These are phyloP conservation scores for Nomada hirtipes DNA, from an alignment of 2,888 invertebrate genomes.

Conservation along the genomic window DNA sequence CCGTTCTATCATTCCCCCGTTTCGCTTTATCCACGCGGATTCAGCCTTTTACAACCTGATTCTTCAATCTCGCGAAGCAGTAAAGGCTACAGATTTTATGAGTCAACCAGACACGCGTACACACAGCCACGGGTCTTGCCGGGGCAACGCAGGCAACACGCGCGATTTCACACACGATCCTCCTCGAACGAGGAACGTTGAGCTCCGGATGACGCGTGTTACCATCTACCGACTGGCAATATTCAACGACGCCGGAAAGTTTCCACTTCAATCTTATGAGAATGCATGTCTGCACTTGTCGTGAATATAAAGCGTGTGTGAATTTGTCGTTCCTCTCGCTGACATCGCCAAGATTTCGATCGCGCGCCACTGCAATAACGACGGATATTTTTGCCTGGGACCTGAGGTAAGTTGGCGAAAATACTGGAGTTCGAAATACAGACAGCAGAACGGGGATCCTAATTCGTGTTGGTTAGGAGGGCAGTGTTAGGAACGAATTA, in stretches of 20 bases:
- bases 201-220: slow-evolving; percentile 20
- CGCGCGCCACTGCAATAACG: background rate
- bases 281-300: slow-evolving; percentile 47
- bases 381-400: background rate
- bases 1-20: slow-evolving; percentile 42
- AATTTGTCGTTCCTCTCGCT: slow-evolving; percentile 48
- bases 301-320: slow-evolving; percentile 77
- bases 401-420: background rate
- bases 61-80: slow-evolving; percentile 77
- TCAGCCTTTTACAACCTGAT: slow-evolving; percentile 75
- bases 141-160: slow-evolving; percentile 4
- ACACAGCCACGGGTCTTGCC: slow-evolving; percentile 9
- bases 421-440: no score
- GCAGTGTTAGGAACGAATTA: no score
- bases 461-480: no score
- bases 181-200: slow-evolving; percentile 13
- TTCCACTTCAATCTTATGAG: slow-evolving; percentile 55
- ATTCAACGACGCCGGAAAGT: slow-evolving; percentile 59
- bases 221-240: slow-evolving; percentile 39
- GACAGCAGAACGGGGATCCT: no score
- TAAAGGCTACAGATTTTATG: slow-evolving; percentile 79
- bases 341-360: slow-evolving; percentile 10
- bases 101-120: slow-evolving; percentile 57
- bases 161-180: slow-evolving; percentile 45
- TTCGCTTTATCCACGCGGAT: slow-evolving; percentile 65